Evolutionary conservation across 1,140 invertebrate genomes (phyloP).

Genomic region (Nymphalis io): DNA sequence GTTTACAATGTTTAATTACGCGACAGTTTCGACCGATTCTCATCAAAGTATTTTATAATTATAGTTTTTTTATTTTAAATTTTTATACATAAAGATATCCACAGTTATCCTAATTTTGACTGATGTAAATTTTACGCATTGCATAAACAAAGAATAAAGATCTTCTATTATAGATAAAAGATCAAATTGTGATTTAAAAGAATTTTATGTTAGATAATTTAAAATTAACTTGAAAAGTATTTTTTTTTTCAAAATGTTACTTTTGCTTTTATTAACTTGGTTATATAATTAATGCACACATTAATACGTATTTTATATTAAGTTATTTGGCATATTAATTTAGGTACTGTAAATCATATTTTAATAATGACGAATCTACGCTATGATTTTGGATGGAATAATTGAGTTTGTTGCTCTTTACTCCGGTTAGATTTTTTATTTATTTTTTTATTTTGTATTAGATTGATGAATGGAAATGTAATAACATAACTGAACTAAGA

Average conservation of each 20-base stretch:
- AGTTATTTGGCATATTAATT: slow-evolving; percentile 69
- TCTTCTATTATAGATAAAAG: slow-evolving; percentile 58
- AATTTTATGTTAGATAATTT: slow-evolving; percentile 75
- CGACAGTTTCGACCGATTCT: slow-evolving; percentile 23
- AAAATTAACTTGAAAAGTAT: slow-evolving; percentile 77
- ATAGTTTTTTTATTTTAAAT: slow-evolving; percentile 23
- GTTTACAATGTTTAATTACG: slow-evolving; percentile 45
- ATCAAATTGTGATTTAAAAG: slow-evolving; percentile 79
- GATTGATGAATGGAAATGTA: slow-evolving; percentile 37
- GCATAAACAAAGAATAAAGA: slow-evolving; percentile 51
- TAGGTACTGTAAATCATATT: slow-evolving; percentile 51
- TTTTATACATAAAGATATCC: slow-evolving; percentile 29
- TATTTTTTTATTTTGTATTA: slow-evolving; percentile 45
- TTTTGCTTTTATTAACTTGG: slow-evolving; percentile 70
- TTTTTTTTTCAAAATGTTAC: slow-evolving; percentile 77
- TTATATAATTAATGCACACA: slow-evolving; percentile 57
- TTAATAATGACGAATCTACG: slow-evolving; percentile 30
- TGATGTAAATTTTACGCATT: slow-evolving; percentile 33
- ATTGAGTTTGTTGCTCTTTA: slow-evolving; percentile 44
- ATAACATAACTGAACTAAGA: slow-evolving; percentile 55
- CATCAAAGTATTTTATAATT: slow-evolving; percentile 20
- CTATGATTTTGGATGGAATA: slow-evolving; percentile 34
- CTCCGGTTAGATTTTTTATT: slow-evolving; percentile 44
- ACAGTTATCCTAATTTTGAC: slow-evolving; percentile 14
- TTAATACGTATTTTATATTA: slow-evolving; percentile 63